Evolutionary conservation across 1,140 invertebrate genomes (phyloP), one percentile per base, ranked within the genome.

Genomic region (Melitaea cinxia): DNA sequence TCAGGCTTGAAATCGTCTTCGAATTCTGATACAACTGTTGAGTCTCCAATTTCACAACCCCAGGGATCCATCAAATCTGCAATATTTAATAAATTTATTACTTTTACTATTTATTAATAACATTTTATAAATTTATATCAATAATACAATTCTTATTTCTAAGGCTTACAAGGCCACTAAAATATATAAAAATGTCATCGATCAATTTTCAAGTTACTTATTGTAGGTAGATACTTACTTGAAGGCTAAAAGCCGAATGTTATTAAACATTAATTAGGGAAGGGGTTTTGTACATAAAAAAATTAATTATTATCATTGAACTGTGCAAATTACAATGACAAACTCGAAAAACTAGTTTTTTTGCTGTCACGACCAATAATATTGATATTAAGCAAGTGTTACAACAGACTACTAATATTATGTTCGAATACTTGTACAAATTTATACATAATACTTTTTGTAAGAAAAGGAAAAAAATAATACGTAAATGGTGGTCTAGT

Each of bases 61-160:
- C 88, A 90, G 77, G 88, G 88, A 90, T 90, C 88, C 88, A 90
- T 90, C 80, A 85, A 89, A 52, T 56, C 62, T 65, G 15, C 17
- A 39, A 28, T 24, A 4, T 30, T 1, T 6, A 5, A 23, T 21
- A 23, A 47, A 47, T n/a, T 4, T 2, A 47, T 21, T 17, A 58
- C 6, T 2, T 7, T 30, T 3, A 45, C 28, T 57, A 57, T 57
- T 47, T 39, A 17, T 30, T 37, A n/a, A n/a, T n/a, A n/a, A n/a
- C n/a, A n/a, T n/a, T 23, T 52, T 57, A 6, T 23, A 42, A 26
- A n/a, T 14, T 2, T 24, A 1, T 24, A 2, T 7, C 4, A 39
- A 39, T 4, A 1, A 5, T 7, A 42, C 0, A 42, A 7, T 17
- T 17, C 15, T 17, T 5, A 37, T 5, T 0, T 0, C 14, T 42